phyloP scores from a whole-genome alignment of 2,888 invertebrate genomes.

The Plagodis pulveraria region DNA sequence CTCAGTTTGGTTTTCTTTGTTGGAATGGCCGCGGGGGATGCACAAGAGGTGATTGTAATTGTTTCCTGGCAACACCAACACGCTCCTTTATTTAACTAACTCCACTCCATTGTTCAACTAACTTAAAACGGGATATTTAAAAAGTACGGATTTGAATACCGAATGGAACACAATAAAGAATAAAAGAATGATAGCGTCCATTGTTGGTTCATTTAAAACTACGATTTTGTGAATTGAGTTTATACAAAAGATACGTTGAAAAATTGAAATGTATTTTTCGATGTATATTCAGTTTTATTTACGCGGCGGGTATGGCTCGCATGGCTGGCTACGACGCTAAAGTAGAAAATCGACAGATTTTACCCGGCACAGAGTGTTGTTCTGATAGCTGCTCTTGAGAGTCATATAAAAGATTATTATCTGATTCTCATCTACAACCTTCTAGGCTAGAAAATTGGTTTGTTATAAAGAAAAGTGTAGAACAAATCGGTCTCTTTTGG shows the following conservation, averaged over 20 bases:
- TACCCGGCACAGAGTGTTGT: too few species aligned
- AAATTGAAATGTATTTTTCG: too few species aligned
- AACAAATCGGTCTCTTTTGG: too few species aligned
- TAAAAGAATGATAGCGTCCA: constrained; percentile 16
- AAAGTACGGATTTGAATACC: constrained; percentile 14
- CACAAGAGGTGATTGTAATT: constrained; percentile 56
- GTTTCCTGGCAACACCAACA: constrained; percentile 42
- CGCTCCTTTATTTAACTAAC: constrained; percentile 23
- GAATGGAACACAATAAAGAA: constrained; percentile 19
- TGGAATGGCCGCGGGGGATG: constrained; percentile 33
- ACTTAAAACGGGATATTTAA: constrained; percentile 18
- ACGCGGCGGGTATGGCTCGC: too few species aligned
- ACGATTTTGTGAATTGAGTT: constrained; percentile 25
- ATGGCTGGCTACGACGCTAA: too few species aligned
- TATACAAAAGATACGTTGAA: constrained; percentile 6
- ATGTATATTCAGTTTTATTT: too few species aligned
- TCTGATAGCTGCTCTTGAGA: too few species aligned
- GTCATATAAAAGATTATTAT: too few species aligned
- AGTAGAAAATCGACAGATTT: too few species aligned
- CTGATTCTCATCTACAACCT: too few species aligned
- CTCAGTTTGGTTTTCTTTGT: constrained; percentile 45
- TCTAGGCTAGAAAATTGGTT: too few species aligned
- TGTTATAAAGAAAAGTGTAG: too few species aligned
- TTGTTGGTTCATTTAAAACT: constrained; percentile 23
- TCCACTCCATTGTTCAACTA: constrained; percentile 22